Evolutionary conservation across 2,797 vertebrate genomes (phyloP).

Genomic region (Taenioides sp.): DNA sequence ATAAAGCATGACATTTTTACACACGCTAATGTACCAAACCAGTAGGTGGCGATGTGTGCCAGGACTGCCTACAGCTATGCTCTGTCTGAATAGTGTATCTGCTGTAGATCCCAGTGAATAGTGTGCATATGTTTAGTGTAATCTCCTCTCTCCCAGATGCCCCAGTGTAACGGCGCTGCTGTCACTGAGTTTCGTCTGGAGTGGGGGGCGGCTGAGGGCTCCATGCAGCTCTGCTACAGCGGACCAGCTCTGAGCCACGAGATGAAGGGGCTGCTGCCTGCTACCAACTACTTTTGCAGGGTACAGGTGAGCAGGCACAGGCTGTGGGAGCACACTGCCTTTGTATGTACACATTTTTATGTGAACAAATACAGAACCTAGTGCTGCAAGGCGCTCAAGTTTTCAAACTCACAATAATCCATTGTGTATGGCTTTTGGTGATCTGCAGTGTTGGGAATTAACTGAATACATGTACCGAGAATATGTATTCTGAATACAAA

Average conservation of each 20-base stretch:
- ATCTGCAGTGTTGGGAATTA: too few relatives aligned
- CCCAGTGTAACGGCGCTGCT: conserved; percentile 86
- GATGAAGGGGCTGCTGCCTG: conserved; percentile 91
- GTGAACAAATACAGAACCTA: too few relatives aligned
- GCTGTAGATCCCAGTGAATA: not conserved
- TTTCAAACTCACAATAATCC: too few relatives aligned
- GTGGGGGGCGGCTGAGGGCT: conserved; percentile 93
- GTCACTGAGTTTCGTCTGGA: conserved; percentile 91
- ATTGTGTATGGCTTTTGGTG: too few relatives aligned
- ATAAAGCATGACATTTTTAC: not conserved
- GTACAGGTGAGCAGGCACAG: conserved; percentile 81
- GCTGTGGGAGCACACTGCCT: too few relatives aligned
- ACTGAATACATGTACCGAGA: too few relatives aligned
- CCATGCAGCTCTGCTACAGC: conserved; percentile 90
- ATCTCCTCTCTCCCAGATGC: conserved; percentile 74
- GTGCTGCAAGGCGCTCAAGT: too few relatives aligned
- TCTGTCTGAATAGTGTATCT: not conserved
- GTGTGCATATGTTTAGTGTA: not conserved
- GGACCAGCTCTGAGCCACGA: conserved; percentile 86
- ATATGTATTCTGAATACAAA: too few relatives aligned
- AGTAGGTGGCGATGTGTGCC: not conserved
- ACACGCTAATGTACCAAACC: not conserved
- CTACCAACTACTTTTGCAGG: conserved; percentile 91
- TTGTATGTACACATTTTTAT: too few relatives aligned
- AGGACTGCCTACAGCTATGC: not conserved